Conservation (phyloP, 2,888 invertebrate genomes). For the Parapristionchus giblindavisi region DNA sequence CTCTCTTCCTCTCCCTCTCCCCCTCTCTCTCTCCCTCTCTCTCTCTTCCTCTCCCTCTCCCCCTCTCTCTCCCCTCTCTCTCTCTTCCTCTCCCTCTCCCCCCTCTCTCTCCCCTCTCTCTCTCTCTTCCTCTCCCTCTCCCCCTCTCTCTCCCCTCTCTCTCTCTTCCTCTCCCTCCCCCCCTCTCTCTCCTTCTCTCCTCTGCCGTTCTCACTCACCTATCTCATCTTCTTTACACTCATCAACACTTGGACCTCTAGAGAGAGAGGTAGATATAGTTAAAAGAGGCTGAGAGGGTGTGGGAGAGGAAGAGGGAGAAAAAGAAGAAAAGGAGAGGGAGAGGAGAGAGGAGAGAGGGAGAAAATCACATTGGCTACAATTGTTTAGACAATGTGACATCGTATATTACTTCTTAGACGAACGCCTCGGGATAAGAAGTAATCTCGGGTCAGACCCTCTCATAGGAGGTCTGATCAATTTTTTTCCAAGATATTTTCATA, state of each 20-base stretch:
- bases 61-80: background rate
- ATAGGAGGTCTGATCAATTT: too few relatives aligned
- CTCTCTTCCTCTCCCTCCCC: background rate
- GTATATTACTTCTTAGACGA: too few relatives aligned
- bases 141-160: background rate
- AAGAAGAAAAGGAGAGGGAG: background rate
- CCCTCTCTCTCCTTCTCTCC: background rate
- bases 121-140: background rate
- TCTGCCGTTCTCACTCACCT: background rate
- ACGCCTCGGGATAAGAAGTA: too few relatives aligned
- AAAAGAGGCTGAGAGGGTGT: slow-evolving; percentile 24
- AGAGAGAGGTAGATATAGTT: slow-evolving; percentile 7
- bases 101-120: background rate
- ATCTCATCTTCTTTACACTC: slow-evolving; percentile 18
- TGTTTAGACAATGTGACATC: too few relatives aligned
- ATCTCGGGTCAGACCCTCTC: too few relatives aligned
- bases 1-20: background rate
- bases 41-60: background rate
- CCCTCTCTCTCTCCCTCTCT: background rate
- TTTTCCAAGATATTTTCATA: too few relatives aligned
- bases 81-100: background rate
- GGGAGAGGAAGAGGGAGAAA: background rate
- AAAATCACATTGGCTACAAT: background rate
- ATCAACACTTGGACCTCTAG: too few relatives aligned
- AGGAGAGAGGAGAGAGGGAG: background rate